Conservation (phyloP, 2,888 invertebrate genomes). For the Drosophila antonietae region DNA sequence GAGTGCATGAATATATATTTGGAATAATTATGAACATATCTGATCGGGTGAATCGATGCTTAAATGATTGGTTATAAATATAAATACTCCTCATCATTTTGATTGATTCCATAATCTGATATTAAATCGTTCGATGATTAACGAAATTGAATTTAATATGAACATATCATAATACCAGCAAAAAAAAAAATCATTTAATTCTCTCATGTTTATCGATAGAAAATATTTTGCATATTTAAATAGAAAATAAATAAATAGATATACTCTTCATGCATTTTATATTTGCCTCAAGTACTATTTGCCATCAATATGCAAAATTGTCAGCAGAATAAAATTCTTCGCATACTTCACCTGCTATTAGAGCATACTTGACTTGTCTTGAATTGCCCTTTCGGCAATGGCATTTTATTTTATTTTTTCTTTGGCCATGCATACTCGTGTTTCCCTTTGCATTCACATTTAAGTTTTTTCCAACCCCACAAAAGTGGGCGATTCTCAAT, state of each 20-base stretch:
- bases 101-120: not conserved
- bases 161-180: too few relatives aligned
- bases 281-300: conserved; percentile 16
- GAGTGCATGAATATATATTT: not conserved
- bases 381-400: conserved; percentile 39
- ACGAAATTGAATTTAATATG: not conserved
- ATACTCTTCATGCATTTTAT: not conserved
- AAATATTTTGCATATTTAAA: not conserved
- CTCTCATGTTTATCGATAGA: not conserved
- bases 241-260: not conserved
- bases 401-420: conserved; percentile 20
- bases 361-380: conserved; percentile 38
- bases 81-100: not conserved
- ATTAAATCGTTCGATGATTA: not conserved
- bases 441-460: conserved; percentile 22
- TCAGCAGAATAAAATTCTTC: conserved; percentile 16
- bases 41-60: conserved; percentile 13
- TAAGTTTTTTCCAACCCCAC: conserved; percentile 17
- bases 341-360: conserved; percentile 27
- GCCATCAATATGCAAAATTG: conserved; percentile 47
- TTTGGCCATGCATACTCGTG: conserved; percentile 1
- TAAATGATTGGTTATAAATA: not conserved
- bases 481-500: conserved; percentile 40
- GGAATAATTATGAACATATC: conserved; percentile 27
- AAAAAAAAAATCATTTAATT: not conserved